Evolutionary conservation across 1,140 invertebrate genomes (phyloP), one percentile per base, ranked within the genome.

Genomic region (Maconellicoccus hirsutus): DNA sequence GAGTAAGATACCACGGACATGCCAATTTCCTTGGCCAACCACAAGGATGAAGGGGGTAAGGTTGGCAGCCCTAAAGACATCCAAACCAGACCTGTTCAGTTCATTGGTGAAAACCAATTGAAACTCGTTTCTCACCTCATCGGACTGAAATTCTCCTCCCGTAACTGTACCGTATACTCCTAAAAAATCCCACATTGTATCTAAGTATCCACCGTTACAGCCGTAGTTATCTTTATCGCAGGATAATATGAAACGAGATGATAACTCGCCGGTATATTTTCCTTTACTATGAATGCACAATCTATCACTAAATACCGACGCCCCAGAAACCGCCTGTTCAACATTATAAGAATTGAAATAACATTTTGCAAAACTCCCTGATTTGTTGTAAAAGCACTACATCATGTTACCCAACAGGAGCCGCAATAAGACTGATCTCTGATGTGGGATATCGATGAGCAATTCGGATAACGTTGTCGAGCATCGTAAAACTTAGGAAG

Each of bases 391-490:
- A 26, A 72, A 70, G 38, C 4, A 16, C 6, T 66, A 26, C 25
- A 22, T 26, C 7, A 71, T 61, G 25, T 76, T 79, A 85, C 85
- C 87, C 88, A 89, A 78, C 87, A 89, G 19, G 86, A 88, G 12
- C 74, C 75, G 77, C 86, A 87, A 7, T 82, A 82, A 2, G 83
- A 87, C 78, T 92, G 90, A 82, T 92, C 89, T 71, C 89, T 80
- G 25, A 92, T 86, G 77, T 91, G 87, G 52, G 81, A 81, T 73
- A 93, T 86, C 0, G 91, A 91, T 0, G 89, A 88, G 76, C 94
- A 96, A 75, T 92, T 78, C 0, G 91, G 86, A 93, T 93, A 96
- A 70, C 90, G 80, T 69, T 82, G 79, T 38, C 92, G 81, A 0
- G 92, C 79, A 79, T 96, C 92, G 79, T 96, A 96, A 72, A 33